Percentiles rank a stretch among this genome's conserved stretches.
Conservation (phyloP, 2,113 vertebrate genomes). For the Tachysurus fulvidraco region DNA sequence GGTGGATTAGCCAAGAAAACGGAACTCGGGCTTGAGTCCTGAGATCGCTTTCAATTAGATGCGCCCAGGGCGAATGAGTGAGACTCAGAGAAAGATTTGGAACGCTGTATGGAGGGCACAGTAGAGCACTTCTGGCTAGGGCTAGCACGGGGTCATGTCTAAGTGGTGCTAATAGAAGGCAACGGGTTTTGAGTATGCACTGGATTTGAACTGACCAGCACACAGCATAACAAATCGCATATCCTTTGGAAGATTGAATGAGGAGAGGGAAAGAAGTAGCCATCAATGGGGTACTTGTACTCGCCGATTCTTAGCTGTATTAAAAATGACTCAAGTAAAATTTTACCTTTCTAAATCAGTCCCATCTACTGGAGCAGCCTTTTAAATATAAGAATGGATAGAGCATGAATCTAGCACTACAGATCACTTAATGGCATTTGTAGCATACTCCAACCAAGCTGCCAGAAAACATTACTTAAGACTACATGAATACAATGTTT, state of each 20-base stretch:
- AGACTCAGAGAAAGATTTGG: conserved; percentile 80
- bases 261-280: background rate
- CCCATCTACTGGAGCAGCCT: conserved; percentile 38
- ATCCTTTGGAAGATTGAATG: background rate
- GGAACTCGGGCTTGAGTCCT: conserved; percentile 85
- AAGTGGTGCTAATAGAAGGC: conserved; percentile 78
- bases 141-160: conserved; percentile 68
- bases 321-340: conserved; percentile 39
- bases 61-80: conserved; percentile 87
- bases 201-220: conserved; percentile 6
- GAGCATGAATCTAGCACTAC: conserved; percentile 34
- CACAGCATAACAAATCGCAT: background rate
- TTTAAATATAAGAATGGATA: conserved; percentile 44
- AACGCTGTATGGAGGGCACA: conserved; percentile 78
- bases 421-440: conserved; percentile 47
- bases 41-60: conserved; percentile 99
- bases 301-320: conserved; percentile 59
- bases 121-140: conserved; percentile 44
- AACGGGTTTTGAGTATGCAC: conserved; percentile 45
- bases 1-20: conserved; percentile 91
- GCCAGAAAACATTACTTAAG: conserved; percentile 35
- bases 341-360: conserved; percentile 47
- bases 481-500: conserved; percentile 26
- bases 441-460: conserved; percentile 38
- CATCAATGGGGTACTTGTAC: background rate